Evolutionary conservation across 2,888 invertebrate species (phyloP).

Genomic region (Nudaria mundana): DNA sequence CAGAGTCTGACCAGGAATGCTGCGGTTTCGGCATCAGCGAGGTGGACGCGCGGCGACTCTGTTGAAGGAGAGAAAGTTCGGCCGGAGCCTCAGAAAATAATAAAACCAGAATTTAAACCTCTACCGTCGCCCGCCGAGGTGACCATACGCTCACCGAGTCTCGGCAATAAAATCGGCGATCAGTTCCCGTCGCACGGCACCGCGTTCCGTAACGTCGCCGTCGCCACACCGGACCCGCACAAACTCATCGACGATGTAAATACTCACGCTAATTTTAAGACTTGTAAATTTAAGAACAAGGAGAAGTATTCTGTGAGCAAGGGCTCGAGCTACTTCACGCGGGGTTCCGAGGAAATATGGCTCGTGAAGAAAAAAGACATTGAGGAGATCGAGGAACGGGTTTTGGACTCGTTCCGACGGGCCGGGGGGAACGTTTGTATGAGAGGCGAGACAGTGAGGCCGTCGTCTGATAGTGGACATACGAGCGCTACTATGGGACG

Average conservation of each 20-base stretch:
- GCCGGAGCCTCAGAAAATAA: slow-evolving; percentile 67
- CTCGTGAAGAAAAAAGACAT: slow-evolving; percentile 77
- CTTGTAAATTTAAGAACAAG: slow-evolving; percentile 64
- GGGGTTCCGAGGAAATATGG: slow-evolving; percentile 76
- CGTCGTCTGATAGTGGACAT: slow-evolving; percentile 57
- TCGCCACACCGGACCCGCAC: slow-evolving; percentile 57
- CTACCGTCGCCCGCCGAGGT: slow-evolving; percentile 64
- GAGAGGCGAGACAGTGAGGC: slow-evolving; percentile 32
- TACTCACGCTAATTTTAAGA: slow-evolving; percentile 59
- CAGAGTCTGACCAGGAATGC: slow-evolving; percentile 40
- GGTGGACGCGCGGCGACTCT: slow-evolving; percentile 55
- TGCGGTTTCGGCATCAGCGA: slow-evolving; percentile 35
- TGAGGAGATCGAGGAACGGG: slow-evolving; percentile 73
- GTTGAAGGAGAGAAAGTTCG: slow-evolving; percentile 47
- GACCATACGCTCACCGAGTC: slow-evolving; percentile 70
- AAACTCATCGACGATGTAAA: slow-evolving; percentile 56
- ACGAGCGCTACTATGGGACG: slow-evolving; percentile 58
- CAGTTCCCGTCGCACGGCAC: slow-evolving; percentile 74
- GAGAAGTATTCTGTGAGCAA: slow-evolving; percentile 70
- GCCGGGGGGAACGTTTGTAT: slow-evolving; percentile 57
- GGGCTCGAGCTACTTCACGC: slow-evolving; percentile 71
- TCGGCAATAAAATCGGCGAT: slow-evolving; percentile 65
- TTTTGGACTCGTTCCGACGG: slow-evolving; percentile 68
- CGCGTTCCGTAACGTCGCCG: slow-evolving; percentile 73
- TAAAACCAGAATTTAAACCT: slow-evolving; percentile 72